These are phyloP conservation scores for Decapterus maruadsi DNA, from an alignment of 2,797 vertebrate species.

Conservation along the genomic window DNA sequence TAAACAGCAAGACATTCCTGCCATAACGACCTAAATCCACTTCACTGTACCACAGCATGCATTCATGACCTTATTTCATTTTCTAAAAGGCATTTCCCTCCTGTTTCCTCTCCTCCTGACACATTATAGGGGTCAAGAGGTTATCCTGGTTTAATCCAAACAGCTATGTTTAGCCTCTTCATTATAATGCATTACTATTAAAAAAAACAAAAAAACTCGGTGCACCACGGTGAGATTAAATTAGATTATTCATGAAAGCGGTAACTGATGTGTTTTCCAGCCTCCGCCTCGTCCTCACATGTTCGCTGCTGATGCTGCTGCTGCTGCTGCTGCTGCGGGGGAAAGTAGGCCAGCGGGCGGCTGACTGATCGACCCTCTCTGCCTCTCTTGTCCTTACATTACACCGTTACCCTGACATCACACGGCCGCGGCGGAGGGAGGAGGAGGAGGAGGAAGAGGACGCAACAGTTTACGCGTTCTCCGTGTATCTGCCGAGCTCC, in stretches of 20 bases:
- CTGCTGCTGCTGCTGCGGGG: neutral
- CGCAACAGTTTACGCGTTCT: neutral
- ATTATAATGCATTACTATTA: constrained; percentile 35
- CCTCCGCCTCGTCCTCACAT: constrained; percentile 34
- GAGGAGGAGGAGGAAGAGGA: neutral
- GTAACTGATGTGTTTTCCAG: constrained; percentile 53
- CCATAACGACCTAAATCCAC: neutral
- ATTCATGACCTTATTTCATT: constrained; percentile 30
- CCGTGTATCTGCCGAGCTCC: neutral
- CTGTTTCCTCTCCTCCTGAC: neutral
- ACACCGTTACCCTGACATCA: constrained; percentile 37
- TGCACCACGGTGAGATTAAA: constrained; percentile 50
- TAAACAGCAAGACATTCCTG: neutral
- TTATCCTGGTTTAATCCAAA: constrained; percentile 47
- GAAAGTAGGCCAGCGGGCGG: constrained; percentile 57
- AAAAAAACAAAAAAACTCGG: constrained; percentile 17
- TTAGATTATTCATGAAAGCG: constrained; percentile 66
- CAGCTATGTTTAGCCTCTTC: constrained; percentile 50
- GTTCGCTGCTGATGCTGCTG: constrained; percentile 15
- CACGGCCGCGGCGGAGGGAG: constrained; percentile 5
- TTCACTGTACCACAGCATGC: neutral
- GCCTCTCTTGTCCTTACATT: constrained; percentile 60
- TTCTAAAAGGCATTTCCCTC: constrained; percentile 9
- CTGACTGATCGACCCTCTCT: constrained; percentile 45
- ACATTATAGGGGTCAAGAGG: constrained; percentile 12